Base-by-base conservation (phyloP, 2,888 invertebrate species). In the Acleris sparsana region DNA sequence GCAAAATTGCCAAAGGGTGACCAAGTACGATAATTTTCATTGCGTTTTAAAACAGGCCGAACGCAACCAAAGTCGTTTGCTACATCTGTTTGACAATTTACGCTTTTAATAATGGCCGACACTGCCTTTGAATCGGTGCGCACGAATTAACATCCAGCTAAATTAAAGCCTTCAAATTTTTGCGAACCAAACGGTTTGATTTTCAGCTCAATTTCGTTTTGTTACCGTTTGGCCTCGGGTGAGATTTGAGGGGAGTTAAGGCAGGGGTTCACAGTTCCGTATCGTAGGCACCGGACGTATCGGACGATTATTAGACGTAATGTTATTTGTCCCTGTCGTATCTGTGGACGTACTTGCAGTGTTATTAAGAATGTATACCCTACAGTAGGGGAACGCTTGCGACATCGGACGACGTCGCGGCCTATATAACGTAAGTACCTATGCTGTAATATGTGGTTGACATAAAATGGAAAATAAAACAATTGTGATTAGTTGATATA, bases 21-120 rank as follows among this genome's bases (percentile, higher is more conserved):
- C 53, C 58, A n/a, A 52, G 25, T 63, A 74, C 75, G 75, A 78
- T 77, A 81, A 86, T 84, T 84, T 87, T 83, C 84, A 87, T 84
- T 83, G 83, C 84, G 80, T 85, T 89, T 89, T 86, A 86, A 88
- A 87, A 80, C 80, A 78, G 76, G 76, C 79, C 79, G 78, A 79
- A 80, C 80, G 79, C 79, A 77, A 84, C 82, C 80, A 72, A 81
- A 86, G 89, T 84, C 90, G 87, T 91, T 91, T 78, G 79, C 75
- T 83, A 85, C 91, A 91, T 87, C 91, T 91, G 92, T 87, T 89
- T 89, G 90, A 89, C 89, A 90, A 91, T 90, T 91, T 90, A 91
- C 91, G 92, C 88, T 86, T 89, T 90, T 90, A 91, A 91, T 92
- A 91, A 91, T 89, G 86, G 90, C 84, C 82, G 83, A 74, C 81